Base-by-base conservation (phyloP, 2,888 invertebrate genomes). In the Chelonus formosanus region DNA sequence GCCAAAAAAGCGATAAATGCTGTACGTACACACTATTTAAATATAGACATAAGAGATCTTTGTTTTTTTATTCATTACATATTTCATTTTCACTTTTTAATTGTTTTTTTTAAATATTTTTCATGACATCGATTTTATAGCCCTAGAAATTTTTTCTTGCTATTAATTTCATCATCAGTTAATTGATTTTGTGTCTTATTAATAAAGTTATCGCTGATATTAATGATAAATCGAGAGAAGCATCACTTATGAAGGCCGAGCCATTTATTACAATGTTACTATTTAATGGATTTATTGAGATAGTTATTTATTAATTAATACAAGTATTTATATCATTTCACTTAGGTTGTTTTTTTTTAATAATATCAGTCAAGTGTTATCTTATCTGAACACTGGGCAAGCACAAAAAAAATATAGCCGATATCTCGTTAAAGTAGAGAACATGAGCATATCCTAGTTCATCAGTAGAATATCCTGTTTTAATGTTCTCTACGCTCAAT, bases 291-390 rank as follows among this genome's bases (percentile, higher is more conserved):
- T 8, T 48, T 48, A 20, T 48, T 48, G 20, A 20, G 20, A 48
- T 48, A n/a, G 6, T 48, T 48, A 48, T 48, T 48, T 10, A 20
- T 48, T 3, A 20, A 47, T 55, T 55, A 53, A 20, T 20, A 20
- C 20, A 20, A 20, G 20, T 35, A 47, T 62, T 62, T 45, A 5
- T 31, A 45, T 55, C 45, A 47, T 4, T 34, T 35, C 34, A 8
- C 48, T 66, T 67, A 35, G 57, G 5, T 62, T 62, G 55, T 47
- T 55, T 44, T 54, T 43, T 63, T 57, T 61, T 67, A 65, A 63
- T 63, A 64, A 60, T 67, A 67, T 72, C 71, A 72, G 71, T 72
- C 70, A 67, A 70, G 71, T 68, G 67, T 68, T 40, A 68, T 31
- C 20, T 48, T 20, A 56, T 61, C 62, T 67, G 68, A 48, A 65